Evolutionary conservation across 2,888 invertebrate genomes (phyloP), one percentile per base, ranked within the genome.

Genomic region (Morpho deidamia): DNA sequence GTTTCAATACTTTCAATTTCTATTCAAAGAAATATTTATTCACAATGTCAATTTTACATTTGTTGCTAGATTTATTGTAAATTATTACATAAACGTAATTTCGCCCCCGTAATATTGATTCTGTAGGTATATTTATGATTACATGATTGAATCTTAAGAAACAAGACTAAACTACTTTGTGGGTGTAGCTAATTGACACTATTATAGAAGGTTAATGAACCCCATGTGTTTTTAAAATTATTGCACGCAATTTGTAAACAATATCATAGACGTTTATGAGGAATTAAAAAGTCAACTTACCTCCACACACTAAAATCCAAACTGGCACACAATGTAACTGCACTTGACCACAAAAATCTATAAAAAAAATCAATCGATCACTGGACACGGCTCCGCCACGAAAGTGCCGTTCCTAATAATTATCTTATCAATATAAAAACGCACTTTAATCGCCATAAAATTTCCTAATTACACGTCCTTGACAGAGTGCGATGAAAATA

Each of bases 291-390:
- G 34, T 8, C 9, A 59, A 76, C 84, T 83, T 66, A 86, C 86
- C 85, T 68, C 55, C 58, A 59, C 67, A 67, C 69, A 69, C 72
- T 68, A 81, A 81, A 86, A 85, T 85, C 85, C 85, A 85, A 84
- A 74, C 69, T 56, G 55, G 43, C 51, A 59, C 56, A 58, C 62
- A 57, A 45, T 53, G 44, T 44, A 48, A 65, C 61, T 59, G 45
- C 61, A 64, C 62, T 60, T 59, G 58, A 57, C 46, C 55, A 50
- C 50, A 55, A 57, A 46, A 55, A 53, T 57, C 55, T 59, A 67
- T 73, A 68, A 23, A 23, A 23, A 73, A 66, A 73, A 66, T 66
- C 75, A 66, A 74, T 76, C 72, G 67, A 78, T 76, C 81, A 83
- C 86, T 76, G 67, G 67, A 60, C 82, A 84, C 81, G 80, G 64